Conservation (phyloP, 2,797 vertebrate species). For the Perodicticus potto region DNA sequence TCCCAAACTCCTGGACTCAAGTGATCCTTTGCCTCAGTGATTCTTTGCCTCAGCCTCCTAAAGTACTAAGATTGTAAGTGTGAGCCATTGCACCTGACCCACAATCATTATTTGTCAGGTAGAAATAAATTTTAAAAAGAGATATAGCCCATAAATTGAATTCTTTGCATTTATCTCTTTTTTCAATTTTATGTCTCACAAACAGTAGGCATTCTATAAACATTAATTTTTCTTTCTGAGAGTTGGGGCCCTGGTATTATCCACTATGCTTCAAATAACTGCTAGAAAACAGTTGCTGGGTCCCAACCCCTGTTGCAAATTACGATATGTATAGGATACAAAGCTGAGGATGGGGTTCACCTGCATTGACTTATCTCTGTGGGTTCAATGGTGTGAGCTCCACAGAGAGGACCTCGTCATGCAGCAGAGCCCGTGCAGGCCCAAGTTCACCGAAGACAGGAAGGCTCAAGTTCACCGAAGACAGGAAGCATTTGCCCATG, state of each 20-base stretch:
- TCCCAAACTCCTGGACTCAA: no score
- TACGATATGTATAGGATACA: background rate
- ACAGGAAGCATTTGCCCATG: accelerated
- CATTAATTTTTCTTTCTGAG: background rate
- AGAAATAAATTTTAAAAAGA: background rate
- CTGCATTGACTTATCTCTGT: accelerated
- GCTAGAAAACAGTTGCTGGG: background rate
- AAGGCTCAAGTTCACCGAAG: background rate
- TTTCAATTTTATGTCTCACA: background rate
- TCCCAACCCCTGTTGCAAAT: background rate
- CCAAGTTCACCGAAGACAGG: background rate
- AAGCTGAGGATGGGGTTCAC: background rate
- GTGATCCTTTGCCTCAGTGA: no score
- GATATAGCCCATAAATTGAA: no score
- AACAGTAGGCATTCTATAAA: no score
- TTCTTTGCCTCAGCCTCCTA: no score
- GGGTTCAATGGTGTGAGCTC: background rate
- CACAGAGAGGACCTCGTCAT: no score
- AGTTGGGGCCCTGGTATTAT: background rate
- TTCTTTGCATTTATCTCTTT: background rate
- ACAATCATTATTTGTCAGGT: background rate
- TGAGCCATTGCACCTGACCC: no score
- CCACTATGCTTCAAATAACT: accelerated
- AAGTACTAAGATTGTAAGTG: no score
- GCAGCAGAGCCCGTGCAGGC: background rate